These are phyloP conservation scores for Neoitamus cyanurus DNA, from an alignment of 2,888 invertebrate species.

Conservation along the genomic window DNA sequence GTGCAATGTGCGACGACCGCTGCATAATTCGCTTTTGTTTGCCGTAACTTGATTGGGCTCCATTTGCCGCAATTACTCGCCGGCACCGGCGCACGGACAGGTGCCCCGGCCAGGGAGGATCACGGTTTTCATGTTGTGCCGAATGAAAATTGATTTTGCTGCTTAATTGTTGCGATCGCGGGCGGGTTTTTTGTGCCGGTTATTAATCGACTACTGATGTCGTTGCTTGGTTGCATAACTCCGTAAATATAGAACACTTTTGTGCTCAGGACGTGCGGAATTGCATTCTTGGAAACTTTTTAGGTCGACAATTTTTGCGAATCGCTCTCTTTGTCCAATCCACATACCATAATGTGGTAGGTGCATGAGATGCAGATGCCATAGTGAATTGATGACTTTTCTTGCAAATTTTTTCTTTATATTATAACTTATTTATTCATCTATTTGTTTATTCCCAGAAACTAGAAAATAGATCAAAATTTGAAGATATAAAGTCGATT, in stretches of 20 bases:
- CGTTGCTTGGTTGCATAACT: background rate
- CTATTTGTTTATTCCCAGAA: too few species aligned
- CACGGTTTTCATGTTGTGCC: background rate
- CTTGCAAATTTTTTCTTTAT: too few species aligned
- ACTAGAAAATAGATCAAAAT: too few species aligned
- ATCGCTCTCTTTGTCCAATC: too few species aligned
- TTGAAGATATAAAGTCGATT: too few species aligned
- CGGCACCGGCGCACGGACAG: background rate
- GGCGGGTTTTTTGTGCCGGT: background rate
- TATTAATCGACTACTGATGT: background rate
- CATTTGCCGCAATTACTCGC: background rate
- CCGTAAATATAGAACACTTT: background rate
- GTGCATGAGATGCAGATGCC: too few species aligned
- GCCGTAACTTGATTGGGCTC: background rate
- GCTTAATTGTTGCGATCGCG: background rate
- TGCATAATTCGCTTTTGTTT: background rate
- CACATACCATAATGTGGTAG: too few species aligned
- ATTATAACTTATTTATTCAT: too few species aligned
- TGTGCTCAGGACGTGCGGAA: background rate
- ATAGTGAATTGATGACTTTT: too few species aligned
- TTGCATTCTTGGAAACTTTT: background rate
- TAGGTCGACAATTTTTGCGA: too few species aligned
- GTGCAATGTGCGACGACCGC: background rate
- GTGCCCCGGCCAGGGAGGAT: background rate
- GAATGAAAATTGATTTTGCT: background rate